Evolutionary conservation across 1,140 invertebrate genomes (phyloP).

Genomic region (Procambarus virginalis): DNA sequence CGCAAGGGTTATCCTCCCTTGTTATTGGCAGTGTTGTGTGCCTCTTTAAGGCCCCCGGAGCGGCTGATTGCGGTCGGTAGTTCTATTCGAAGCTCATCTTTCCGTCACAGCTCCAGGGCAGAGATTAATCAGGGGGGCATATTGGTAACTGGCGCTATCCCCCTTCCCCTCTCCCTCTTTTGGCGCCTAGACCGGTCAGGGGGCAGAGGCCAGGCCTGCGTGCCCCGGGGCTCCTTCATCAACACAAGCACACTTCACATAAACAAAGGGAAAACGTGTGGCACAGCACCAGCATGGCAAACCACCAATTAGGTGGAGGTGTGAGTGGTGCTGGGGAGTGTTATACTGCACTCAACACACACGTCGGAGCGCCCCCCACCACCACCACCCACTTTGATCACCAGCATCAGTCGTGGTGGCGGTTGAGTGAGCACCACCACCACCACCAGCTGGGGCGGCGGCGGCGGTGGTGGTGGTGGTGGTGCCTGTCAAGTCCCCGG

Average conservation of each 20-base stretch:
- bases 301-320: constrained; percentile 31
- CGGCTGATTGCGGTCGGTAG: constrained; percentile 70
- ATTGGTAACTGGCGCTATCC: constrained; percentile 38
- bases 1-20: constrained; percentile 7
- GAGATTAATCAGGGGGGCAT: constrained; percentile 59
- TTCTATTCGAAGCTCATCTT: constrained; percentile 70
- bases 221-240: too few relatives aligned
- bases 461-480: too few relatives aligned
- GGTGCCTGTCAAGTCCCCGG: too few relatives aligned
- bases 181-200: too few relatives aligned
- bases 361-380: constrained; percentile 6
- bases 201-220: too few relatives aligned
- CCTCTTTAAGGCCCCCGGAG: constrained; percentile 4
- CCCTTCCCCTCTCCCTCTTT: constrained; percentile 15
- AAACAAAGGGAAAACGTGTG: too few relatives aligned
- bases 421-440: not conserved
- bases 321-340: constrained; percentile 24
- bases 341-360: constrained; percentile 45
- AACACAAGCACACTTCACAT: too few relatives aligned
- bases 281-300: not conserved
- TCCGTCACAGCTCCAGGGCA: constrained; percentile 58
- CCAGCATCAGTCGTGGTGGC: not conserved
- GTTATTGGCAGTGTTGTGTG: not conserved
- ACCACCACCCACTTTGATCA: constrained; percentile 32
- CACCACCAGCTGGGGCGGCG: not conserved